A percentile compares a stretch with the other conserved stretches of the same genome.
Evolutionary conservation across 2,113 vertebrate genomes (phyloP).

Genomic region (Leptocoma aspasia): DNA sequence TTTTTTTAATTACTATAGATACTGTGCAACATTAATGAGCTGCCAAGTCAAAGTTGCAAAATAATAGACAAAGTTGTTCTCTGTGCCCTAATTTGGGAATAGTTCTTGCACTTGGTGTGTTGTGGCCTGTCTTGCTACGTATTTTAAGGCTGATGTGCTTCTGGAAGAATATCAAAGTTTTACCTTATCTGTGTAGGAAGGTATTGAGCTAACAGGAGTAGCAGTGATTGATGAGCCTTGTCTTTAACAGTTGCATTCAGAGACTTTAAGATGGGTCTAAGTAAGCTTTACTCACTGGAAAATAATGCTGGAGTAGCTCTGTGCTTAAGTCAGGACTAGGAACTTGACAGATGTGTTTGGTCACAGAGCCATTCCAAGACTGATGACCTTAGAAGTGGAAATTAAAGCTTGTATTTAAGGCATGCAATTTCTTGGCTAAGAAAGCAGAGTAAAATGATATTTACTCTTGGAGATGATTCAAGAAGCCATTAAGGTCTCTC

Average conservation of each 20-base stretch:
- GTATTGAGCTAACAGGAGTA: background rate
- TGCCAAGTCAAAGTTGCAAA: constrained; percentile 15
- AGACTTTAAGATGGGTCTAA: background rate
- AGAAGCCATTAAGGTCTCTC: background rate
- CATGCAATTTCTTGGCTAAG: background rate
- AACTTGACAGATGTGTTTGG: background rate
- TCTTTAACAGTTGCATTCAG: background rate
- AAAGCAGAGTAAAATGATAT: background rate
- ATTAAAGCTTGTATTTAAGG: background rate
- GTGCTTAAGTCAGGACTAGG: background rate
- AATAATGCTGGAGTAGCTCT: background rate
- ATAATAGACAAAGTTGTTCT: background rate
- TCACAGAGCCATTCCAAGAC: background rate
- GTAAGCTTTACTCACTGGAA: background rate
- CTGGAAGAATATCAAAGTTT: background rate
- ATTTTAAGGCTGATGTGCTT: background rate
- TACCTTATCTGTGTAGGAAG: background rate
- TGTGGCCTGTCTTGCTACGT: background rate
- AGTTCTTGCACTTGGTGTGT: background rate
- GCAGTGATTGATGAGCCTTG: background rate
- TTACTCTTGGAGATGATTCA: constrained; percentile 15
- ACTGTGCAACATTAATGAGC: background rate
- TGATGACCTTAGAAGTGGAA: background rate
- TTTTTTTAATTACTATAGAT: background rate
- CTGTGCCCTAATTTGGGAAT: constrained; percentile 47